These are phyloP conservation scores for Nansenia antarctica DNA, from an alignment of 2,113 vertebrate species.

Conservation along the genomic window DNA sequence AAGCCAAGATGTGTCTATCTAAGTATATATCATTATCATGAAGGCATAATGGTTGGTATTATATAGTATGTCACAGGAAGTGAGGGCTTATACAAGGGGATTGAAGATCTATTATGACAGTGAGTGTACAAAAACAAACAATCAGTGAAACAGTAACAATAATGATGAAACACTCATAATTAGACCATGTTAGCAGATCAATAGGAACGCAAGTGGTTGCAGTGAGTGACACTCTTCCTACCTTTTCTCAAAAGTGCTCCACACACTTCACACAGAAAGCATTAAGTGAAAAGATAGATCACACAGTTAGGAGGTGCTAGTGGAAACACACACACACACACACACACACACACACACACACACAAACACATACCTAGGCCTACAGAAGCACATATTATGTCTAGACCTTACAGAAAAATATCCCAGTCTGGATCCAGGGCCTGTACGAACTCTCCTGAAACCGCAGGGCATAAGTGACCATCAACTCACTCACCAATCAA, in stretches of 20 bases:
- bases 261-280: slow-evolving; percentile 79
- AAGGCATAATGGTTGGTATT: too few species aligned
- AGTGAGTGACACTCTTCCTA: slow-evolving; percentile 65
- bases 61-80: neutral
- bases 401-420: slow-evolving; percentile 76
- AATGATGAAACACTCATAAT: slow-evolving; percentile 5
- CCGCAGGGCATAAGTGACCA: slow-evolving; percentile 46
- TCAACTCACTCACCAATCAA: slow-evolving; percentile 24
- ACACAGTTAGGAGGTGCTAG: slow-evolving; percentile 64
- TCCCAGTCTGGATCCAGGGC: slow-evolving; percentile 63
- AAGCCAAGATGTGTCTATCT: neutral
- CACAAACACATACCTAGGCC: slow-evolving; percentile 60
- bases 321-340: slow-evolving; percentile 39
- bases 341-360: slow-evolving; percentile 10
- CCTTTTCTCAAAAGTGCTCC: slow-evolving; percentile 81
- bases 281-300: slow-evolving; percentile 72
- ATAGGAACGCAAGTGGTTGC: slow-evolving; percentile 31
- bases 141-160: neutral
- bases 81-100: slow-evolving; percentile 14
- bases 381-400: slow-evolving; percentile 78
- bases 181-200: too few species aligned
- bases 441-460: slow-evolving; percentile 67
- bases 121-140: slow-evolving; percentile 26
- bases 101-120: neutral
- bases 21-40: neutral